These are phyloP conservation scores for Kryptolebias marmoratus DNA, from an alignment of 2,113 vertebrate species.

Conservation along the genomic window DNA sequence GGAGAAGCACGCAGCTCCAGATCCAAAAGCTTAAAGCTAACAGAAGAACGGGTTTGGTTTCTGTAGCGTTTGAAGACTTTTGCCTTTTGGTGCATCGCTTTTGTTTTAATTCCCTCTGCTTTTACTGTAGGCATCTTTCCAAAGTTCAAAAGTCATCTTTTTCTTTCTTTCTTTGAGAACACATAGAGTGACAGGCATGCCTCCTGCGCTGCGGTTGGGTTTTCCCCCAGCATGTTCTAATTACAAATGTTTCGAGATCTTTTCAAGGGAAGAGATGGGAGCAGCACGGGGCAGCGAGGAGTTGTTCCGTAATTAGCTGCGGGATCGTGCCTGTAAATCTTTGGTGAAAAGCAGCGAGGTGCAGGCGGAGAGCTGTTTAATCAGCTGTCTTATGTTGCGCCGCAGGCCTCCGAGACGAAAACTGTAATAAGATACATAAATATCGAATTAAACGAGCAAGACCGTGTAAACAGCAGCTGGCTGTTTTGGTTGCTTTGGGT, in stretches of 20 bases:
- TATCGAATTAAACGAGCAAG: conserved; percentile 47
- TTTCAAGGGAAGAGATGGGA: conserved; percentile 60
- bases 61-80: conserved; percentile 36
- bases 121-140: conserved; percentile 44
- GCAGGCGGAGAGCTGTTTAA: conserved; percentile 60
- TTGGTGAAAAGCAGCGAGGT: conserved; percentile 33
- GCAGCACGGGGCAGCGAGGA: conserved; percentile 59
- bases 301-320: conserved; percentile 73
- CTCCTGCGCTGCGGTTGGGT: conserved; percentile 63
- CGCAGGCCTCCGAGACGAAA: conserved; percentile 34
- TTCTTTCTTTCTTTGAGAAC: conserved; percentile 35
- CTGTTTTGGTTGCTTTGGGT: conserved; percentile 14
- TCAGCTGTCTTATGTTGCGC: conserved; percentile 55
- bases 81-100: conserved; percentile 46
- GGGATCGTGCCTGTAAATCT: conserved; percentile 69
- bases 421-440: conserved; percentile 60
- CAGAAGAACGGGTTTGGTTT: conserved; percentile 1
- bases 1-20: conserved; percentile 42
- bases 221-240: conserved; percentile 69
- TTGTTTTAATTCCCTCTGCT: conserved; percentile 59
- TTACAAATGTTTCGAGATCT: conserved; percentile 63
- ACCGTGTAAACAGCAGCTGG: conserved; percentile 17
- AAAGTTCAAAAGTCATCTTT: conserved; percentile 61
- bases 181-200: conserved; percentile 44
- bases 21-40: conserved; percentile 25